Evolutionary conservation across 30 jellyfish, hydroid and myxozoan genomes (phyloP), one percentile per base, ranked within the genome.

Genomic region (Nemopilema nomurai): DNA sequence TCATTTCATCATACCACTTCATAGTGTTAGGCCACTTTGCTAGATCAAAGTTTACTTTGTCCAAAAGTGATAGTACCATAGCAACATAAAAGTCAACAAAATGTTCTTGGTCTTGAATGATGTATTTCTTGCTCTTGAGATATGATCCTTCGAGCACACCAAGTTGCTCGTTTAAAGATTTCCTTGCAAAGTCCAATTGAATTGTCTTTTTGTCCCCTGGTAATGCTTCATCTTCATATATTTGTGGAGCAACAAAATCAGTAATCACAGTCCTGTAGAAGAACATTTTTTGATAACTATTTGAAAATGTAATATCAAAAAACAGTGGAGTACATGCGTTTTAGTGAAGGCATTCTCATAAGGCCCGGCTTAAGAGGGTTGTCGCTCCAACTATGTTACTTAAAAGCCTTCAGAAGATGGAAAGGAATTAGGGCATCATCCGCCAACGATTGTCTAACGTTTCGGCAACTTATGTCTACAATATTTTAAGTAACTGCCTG

Each of bases 21-120:
- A 16, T 17, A 25, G 86, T 77, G 9, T 76, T 73, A 0, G 95
- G 95, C 95, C 95, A 76, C 70, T 86, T 71, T 49, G 89, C 28
- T 21, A 78, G 67, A 69, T 84, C 87, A 66, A 84, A 74, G 23
- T 84, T 75, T n/a, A 84, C 93, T 65, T 74, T 84, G 19, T 84
- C 93, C 3, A 84, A 57, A 24, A 62, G 83, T 1, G 93, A 84
- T 19, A 84, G 21, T 16, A 73, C 20, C 53, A 84, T 73, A 62
- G 87, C 93, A 26, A 84, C 62, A 81, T 84, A 64, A 41, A 13
- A 84, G 52, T 84, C 93, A 66, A 84, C 22, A 33, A 84, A 84
- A 26, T 62, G 79, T 1, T 71, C 86, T 13, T 41, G 57, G 8
- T 84, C 69, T 13, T 86, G 87, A 26, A 28, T 33, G 18, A 84